Percentiles rank a stretch among this genome's conserved stretches.
Conservation (phyloP, 2,888 invertebrate species). For the Luperina nickerlii region DNA sequence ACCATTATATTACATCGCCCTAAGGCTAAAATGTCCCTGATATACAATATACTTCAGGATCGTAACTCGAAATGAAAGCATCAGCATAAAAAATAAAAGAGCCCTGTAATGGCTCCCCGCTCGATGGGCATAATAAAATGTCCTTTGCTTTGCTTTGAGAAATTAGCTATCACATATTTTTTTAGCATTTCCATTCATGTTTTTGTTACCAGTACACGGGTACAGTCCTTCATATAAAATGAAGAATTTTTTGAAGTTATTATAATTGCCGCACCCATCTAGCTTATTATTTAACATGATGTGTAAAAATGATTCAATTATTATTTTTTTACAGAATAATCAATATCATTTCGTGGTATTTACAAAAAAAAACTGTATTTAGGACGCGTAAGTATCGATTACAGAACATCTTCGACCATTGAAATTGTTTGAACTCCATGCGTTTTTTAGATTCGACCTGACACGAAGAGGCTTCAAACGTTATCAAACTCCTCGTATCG, state of each 20-base stretch:
- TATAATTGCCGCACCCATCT: not conserved
- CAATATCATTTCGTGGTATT: not conserved
- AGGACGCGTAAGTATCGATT: not conserved
- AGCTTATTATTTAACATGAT: too few species aligned
- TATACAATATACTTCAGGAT: slow-evolving; percentile 32
- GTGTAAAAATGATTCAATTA: not conserved
- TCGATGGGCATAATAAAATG: slow-evolving; percentile 43
- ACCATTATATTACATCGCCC: slow-evolving; percentile 3
- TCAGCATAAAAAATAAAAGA: slow-evolving; percentile 58
- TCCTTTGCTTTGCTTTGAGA: slow-evolving; percentile 46
- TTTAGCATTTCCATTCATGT: slow-evolving; percentile 13
- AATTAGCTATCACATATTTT: slow-evolving; percentile 46
- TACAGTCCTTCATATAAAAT: not conserved
- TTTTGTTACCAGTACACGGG: slow-evolving; percentile 10
- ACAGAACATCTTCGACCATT: not conserved
- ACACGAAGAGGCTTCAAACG: not conserved
- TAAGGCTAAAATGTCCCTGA: slow-evolving; percentile 23
- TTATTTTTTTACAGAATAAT: not conserved
- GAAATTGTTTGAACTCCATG: not conserved
- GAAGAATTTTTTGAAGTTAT: not conserved
- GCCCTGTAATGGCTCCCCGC: slow-evolving; percentile 39
- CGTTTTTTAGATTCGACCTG: not conserved
- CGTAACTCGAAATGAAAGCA: slow-evolving; percentile 53
- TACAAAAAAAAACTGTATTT: not conserved
- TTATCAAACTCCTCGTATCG: slow-evolving; percentile 28